Base-by-base conservation (phyloP, 2,113 vertebrate genomes). In the Tachuris rubrigastra region DNA sequence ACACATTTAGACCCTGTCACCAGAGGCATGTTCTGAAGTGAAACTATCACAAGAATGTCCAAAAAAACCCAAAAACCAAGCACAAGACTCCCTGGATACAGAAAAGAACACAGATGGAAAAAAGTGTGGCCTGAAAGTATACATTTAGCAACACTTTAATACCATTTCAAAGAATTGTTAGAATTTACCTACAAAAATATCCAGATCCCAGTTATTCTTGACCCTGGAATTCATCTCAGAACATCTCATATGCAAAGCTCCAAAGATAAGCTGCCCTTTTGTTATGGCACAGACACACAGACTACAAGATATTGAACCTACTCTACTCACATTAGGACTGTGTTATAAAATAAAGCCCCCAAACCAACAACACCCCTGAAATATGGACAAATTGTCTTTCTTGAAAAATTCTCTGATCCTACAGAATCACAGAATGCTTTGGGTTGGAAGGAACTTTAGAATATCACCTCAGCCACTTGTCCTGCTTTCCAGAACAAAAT, bases 101-200 rank as follows among this genome's bases (percentile, higher is more conserved):
- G 9, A 86, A 56, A 33, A 33, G n/a, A 42, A 58, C n/a, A 22
- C 2, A 60, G 44, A 25, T 2, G 5, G n/a, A 67, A 20, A 74
- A 85, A 56, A 88, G 31, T 41, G n/a, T 1, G 5, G 17, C 41
- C 67, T 83, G 19, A 24, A 81, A 59, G 17, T 7, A 41, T 6
- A 30, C 5, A 31, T 6, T 5, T 0, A 28, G 27, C n/a, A 80
- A 1, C 6, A 41, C 6, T 44, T 22, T 21, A 17, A 20, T 3
- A 19, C 3, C 0, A n/a, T 33, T 50, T 69, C 23, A 31, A 87
- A 84, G 8, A 50, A 56, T 0, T 46, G 25, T n/a, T 67, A 58
- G 5, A 37, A 53, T 46, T 47, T 62, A 58, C 42, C 80, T 27
- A 66, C 18, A 60, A 68, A 42, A 69, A 55, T 5, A 72, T 8